Evolutionary conservation across 2,797 vertebrate genomes (phyloP), one percentile per base, ranked within the genome.

Genomic region (Limosa lapponica): DNA sequence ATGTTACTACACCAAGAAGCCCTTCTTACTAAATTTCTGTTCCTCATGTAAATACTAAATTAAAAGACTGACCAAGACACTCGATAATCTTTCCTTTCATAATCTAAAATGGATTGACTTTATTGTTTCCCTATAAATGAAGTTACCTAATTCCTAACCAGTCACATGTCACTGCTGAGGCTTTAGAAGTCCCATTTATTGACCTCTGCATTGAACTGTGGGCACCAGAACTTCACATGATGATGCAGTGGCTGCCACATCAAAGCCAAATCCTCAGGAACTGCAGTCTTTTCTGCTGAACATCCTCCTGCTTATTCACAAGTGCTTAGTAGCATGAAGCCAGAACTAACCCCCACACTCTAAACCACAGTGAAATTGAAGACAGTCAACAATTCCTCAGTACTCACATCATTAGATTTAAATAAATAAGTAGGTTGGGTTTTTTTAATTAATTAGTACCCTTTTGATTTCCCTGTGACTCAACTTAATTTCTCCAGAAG

Each of bases 371-470:
- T 18, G 22, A 71, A 46, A 51, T 0, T 65, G 39, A 91, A 54
- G 36, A 69, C 20, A 51, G 44, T 13, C 15, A 64, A 28, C 8
- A 48, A 0, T 12, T 55, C 16, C 48, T 43, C 67, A 51, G 5
- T 48, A 58, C 4, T 55, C 24, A 27, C 8, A 39, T 27, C 19
- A 5, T 27, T 46, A 70, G 41, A 58, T 25, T 46, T 51, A 16
- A 2, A n/a, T 36, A 27, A 77, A 65, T 13, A n/a, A n/a, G n/a
- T n/a, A 85, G 11, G 4, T 88, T 34, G 0, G 0, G 0, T 3
- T 11, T 39, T 62, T 36, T 39, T 17, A 34, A 48, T 86, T 86
- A 58, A 30, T 55, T 30, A 22, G 11, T 48, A 8, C 5, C 4
- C 36, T 78, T 90, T 67, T 74, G 3, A 27, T 79, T 87, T 92